Base-by-base conservation (phyloP, 2,797 vertebrate genomes). In the Lateolabrax maculatus region DNA sequence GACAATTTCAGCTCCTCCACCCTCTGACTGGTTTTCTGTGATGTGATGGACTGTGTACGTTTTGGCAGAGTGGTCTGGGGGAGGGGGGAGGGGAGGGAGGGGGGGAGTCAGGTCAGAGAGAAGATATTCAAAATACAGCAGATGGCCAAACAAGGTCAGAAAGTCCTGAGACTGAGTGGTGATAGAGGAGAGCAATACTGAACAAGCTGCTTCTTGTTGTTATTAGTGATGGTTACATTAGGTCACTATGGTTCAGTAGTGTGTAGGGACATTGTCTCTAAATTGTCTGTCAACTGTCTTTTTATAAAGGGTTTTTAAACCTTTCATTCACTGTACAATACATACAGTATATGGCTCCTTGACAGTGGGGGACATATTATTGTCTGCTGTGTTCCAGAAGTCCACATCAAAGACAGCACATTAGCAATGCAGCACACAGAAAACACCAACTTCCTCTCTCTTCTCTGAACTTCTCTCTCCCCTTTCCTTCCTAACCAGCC, bases 11-110 rank as follows among this genome's bases (percentile, higher is more conserved):
- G 93, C 85, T 0, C 91, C 89, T 60, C 75, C 92, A 9, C 94
- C 94, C 64, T 95, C 94, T 1, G 83, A 86, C 86, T 90, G 93
- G 56, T 86, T 90, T 6, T 95, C 95, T 48, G 90, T 92, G 73
- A 91, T 84, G 46, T 96, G 96, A 15, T 86, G 87, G 57, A 91
- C 84, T 4, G 66, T 81, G 55, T 93, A 90, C 0, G 90, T 79
- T 87, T 93, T 96, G 72, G 88, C 90, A 44, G 90, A n/a, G 11
- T 92, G 94, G 39, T 97, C 97, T 98, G 84, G 53, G 43, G 65
- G 37, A 27, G 39, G 60, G 9, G 3, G 71, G n/a, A 53, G 43
- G 65, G 37, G 31, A 39, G 60, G 9, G 3, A 71, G n/a, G 81
- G 46, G 43, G 81, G 31, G 43, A n/a, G 10, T 1, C 44, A 25